phyloP scores from a whole-genome alignment of 2,797 vertebrate species.

The Pantherophis alleghaniensis region DNA sequence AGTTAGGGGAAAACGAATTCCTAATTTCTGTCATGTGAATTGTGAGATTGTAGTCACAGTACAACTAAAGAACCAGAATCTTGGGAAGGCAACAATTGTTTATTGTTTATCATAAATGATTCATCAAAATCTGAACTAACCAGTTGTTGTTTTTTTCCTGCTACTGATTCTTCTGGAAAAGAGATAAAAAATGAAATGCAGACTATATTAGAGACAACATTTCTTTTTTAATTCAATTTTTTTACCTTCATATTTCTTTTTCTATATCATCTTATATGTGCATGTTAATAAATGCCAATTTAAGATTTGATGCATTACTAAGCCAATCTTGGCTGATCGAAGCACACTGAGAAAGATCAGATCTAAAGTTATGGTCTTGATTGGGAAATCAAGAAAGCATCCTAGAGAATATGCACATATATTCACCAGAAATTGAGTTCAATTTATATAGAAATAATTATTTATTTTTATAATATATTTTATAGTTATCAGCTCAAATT shows the following conservation, averaged over 20 bases:
- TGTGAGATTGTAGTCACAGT: not conserved
- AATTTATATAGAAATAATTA: not conserved
- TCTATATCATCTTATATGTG: not conserved
- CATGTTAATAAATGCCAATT: not conserved
- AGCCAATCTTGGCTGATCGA: not conserved
- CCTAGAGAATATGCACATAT: not conserved
- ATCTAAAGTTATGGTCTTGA: not conserved
- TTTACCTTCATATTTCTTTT: not conserved
- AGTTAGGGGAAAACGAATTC: not conserved
- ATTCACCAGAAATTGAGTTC: not conserved
- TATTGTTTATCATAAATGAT: not conserved
- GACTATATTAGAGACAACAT: not conserved
- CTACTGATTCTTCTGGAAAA: not conserved
- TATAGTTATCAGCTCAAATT: not conserved
- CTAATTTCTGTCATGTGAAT: not conserved
- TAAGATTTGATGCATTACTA: not conserved
- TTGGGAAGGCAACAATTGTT: not conserved
- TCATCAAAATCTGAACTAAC: not conserved
- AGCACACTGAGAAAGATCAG: not conserved
- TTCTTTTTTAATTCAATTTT: not conserved
- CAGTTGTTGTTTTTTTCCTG: not conserved
- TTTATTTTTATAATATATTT: not conserved
- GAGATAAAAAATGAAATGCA: not conserved
- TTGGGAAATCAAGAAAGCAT: not conserved
- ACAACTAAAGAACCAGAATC: not conserved